Conservation (phyloP, 2,888 invertebrate genomes). For the Therioaphis trifolii region DNA sequence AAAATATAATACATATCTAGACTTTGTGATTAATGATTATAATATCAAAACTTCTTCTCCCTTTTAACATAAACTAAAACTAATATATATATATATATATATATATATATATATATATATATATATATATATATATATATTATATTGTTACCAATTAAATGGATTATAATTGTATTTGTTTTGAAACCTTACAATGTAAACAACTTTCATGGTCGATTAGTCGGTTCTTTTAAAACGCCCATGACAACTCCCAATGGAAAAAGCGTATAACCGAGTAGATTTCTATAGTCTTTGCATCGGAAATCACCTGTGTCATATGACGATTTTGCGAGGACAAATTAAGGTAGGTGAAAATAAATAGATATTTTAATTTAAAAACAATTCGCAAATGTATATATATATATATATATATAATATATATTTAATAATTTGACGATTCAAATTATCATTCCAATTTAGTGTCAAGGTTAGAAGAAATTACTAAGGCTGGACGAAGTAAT, state of each 20-base stretch:
- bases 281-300: conserved; percentile 19
- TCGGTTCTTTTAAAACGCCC: conserved; percentile 9
- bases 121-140: too few relatives aligned
- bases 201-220: not conserved
- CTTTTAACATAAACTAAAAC: too few relatives aligned
- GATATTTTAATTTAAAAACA: conserved; percentile 18
- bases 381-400: not conserved
- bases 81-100: too few relatives aligned
- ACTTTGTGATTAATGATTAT: too few relatives aligned
- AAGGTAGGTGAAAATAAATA: not conserved
- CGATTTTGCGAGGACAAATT: conserved; percentile 36
- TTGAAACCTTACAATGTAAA: not conserved
- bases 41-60: too few relatives aligned
- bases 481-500: not conserved
- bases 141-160: too few relatives aligned
- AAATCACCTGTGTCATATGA: conserved; percentile 28
- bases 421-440: not conserved
- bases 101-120: too few relatives aligned
- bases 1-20: too few relatives aligned
- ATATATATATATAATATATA: not conserved
- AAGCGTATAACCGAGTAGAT: not conserved
- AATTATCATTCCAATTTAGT: not conserved
- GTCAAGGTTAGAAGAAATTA: not conserved
- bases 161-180: not conserved
- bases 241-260: conserved; percentile 3